Evolutionary conservation across 2,113 vertebrate species (phyloP).

Genomic region (Buteo buteo): DNA sequence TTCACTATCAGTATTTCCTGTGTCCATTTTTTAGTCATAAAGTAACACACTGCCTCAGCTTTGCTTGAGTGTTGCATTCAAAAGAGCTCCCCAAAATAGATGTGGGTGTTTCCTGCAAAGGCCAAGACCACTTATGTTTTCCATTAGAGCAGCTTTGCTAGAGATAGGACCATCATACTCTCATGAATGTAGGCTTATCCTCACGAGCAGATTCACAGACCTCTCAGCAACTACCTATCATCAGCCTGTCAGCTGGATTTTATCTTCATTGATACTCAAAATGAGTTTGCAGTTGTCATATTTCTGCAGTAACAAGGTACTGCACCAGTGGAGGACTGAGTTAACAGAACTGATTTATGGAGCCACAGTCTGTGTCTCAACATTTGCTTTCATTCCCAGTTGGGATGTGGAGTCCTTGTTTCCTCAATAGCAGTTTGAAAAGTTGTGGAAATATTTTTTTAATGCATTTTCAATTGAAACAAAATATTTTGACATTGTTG

Average conservation of each 20-base stretch:
- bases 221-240: neutral
- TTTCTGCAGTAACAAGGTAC: neutral
- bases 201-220: neutral
- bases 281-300: neutral
- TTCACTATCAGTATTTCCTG: neutral
- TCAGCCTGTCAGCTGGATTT: neutral
- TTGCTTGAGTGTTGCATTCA: neutral
- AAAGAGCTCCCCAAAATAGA: neutral
- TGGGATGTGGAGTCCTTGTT: neutral
- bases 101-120: neutral
- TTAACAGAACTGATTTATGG: neutral
- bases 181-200: neutral
- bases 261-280: neutral
- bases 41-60: neutral
- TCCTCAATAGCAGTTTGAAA: neutral
- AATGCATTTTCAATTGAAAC: neutral
- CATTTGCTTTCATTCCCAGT: neutral
- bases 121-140: rapidly evolving
- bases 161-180: neutral
- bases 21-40: neutral
- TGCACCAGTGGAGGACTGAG: neutral
- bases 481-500: neutral
- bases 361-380: neutral
- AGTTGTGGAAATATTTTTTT: neutral
- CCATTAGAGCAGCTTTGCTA: neutral